Evolutionary conservation across 2,113 vertebrate genomes (phyloP), one percentile per base, ranked within the genome.

Genomic region (Malaclemys terrapin): DNA sequence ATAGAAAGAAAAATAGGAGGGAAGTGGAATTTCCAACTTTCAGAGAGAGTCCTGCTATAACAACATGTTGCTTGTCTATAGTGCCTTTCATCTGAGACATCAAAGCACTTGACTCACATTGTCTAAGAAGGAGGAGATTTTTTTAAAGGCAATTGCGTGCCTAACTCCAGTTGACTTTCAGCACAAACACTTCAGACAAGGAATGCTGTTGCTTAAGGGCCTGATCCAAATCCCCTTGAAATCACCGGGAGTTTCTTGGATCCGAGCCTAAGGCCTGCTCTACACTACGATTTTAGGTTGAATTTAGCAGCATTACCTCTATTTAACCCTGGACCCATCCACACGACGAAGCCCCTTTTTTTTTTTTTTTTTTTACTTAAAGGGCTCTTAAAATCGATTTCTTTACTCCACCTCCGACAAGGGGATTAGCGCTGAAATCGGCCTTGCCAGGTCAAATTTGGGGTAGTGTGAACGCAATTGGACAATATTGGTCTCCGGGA

Each of bases 11-110:
- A 47, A 72, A 62, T 11, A 82, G 79, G 84, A 92, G 80, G 35
- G 20, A 62, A 84, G 49, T 91, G 38, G 49, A 94, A 69, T 8
- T 38, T 88, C 45, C 29, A 91, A 5, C 7, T 11, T 62, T 2
- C 50, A 84, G 84, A 27, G 88, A 52, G 54, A 54, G 12, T 62
- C 17, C 35, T 29, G 35, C 29, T 35, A 5, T 82, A 90, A 76
- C 80, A 80, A 8, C 78, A 57, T 8, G 2, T 84, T 13, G 84
- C 59, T n/a, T n/a, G 81, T 95, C 29, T 95, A 38, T 31, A 35
- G 1, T n/a, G n/a, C 24, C 62, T 88, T 89, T 87, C 2, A 3
- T 72, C 38, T 45, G 85, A 91, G 81, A 52, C 38, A 19, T 53
- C 29, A 5, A 22, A 80, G 62, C 14, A 12, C 35, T 69, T 89